These are phyloP conservation scores for Epirrhoe alternata DNA, from an alignment of 2,888 invertebrate genomes.

Conservation along the genomic window DNA sequence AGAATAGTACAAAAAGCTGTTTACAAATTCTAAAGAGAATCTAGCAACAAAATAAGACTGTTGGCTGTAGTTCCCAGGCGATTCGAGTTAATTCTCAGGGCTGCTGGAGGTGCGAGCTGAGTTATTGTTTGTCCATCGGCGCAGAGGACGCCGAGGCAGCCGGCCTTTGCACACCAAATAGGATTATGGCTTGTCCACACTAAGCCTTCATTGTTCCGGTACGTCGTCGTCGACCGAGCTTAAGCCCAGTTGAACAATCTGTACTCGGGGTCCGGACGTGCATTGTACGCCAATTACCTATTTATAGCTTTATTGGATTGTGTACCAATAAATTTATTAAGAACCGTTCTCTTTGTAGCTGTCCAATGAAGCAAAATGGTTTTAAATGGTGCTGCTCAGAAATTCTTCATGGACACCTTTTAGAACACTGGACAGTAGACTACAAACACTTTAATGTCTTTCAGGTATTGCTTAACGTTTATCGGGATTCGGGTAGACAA, in stretches of 20 bases:
- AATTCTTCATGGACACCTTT: slow-evolving; percentile 13
- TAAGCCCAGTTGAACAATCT: slow-evolving; percentile 53
- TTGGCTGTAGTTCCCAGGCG: slow-evolving; percentile 41
- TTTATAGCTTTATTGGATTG: slow-evolving; percentile 48
- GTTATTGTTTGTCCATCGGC: slow-evolving; percentile 60
- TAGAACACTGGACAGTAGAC: background rate
- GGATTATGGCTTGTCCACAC: slow-evolving; percentile 65
- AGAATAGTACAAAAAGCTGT: slow-evolving; percentile 32
- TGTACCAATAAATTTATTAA: slow-evolving; percentile 46
- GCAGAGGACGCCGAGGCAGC: slow-evolving; percentile 34
- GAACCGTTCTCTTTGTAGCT: slow-evolving; percentile 38
- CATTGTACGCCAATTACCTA: slow-evolving; percentile 50
- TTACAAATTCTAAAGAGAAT: slow-evolving; percentile 41
- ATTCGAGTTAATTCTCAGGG: slow-evolving; percentile 47
- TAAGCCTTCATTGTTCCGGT: slow-evolving; percentile 58
- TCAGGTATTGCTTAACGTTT: background rate
- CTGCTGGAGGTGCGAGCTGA: slow-evolving; percentile 53
- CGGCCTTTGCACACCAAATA: slow-evolving; percentile 54
- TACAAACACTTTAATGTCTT: background rate
- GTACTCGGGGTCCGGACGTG: slow-evolving; percentile 50
- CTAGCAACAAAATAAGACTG: slow-evolving; percentile 38
- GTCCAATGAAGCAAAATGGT: slow-evolving; percentile 40
- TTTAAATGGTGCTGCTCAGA: slow-evolving; percentile 33
- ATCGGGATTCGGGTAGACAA: background rate
- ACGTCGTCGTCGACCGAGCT: slow-evolving; percentile 50